Percentiles rank a stretch among this genome's conserved stretches.
phyloP scores from a whole-genome alignment of 2,797 vertebrate genomes.

The Tolypeutes matacus region DNA sequence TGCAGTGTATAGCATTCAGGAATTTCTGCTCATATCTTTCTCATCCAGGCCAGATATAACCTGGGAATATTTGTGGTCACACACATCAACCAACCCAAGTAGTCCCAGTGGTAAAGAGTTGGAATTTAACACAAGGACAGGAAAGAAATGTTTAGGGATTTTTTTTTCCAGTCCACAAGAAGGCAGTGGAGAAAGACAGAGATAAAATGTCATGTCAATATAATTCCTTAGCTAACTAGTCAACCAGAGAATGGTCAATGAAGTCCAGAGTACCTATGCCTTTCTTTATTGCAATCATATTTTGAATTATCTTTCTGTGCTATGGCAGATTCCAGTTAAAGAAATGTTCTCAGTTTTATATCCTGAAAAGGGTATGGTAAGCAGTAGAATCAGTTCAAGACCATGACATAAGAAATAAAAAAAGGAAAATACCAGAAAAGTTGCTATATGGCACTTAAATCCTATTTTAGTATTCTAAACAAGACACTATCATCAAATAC shows the following conservation, averaged over 20 bases:
- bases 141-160: background rate
- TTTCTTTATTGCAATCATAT: conserved; percentile 67
- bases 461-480: conserved; percentile 10
- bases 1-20: background rate
- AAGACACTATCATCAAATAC: background rate
- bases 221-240: conserved; percentile 68
- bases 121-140: background rate
- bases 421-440: background rate
- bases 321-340: conserved; percentile 52
- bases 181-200: conserved; percentile 44
- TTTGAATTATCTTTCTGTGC: conserved; percentile 68
- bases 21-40: background rate
- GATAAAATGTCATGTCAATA: conserved; percentile 70
- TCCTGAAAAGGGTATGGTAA: background rate
- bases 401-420: background rate
- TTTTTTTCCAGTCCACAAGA: background rate
- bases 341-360: conserved; percentile 52
- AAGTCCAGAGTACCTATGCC: conserved; percentile 11
- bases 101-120: background rate
- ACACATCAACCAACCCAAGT: background rate
- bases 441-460: background rate
- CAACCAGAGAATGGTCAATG: conserved; percentile 68
- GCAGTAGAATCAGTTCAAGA: conserved; percentile 7
- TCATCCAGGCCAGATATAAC: background rate
- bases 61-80: background rate